Evolutionary conservation across 2,888 invertebrate genomes (phyloP).

Genomic region (Volucella inflata): DNA sequence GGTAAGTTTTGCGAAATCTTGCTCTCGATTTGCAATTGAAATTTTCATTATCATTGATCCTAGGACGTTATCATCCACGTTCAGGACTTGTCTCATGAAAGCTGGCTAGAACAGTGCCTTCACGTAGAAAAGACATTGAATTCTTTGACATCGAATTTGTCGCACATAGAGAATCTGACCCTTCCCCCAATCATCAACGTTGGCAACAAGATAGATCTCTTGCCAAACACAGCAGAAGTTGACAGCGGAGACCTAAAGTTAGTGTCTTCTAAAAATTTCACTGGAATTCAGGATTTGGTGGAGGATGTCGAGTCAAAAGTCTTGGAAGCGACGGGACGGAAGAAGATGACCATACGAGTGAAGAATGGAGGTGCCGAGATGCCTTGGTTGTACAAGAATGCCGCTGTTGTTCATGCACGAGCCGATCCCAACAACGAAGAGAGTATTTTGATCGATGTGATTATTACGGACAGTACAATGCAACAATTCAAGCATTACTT

Average conservation of each 20-base stretch:
- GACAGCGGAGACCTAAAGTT: conserved; percentile 79
- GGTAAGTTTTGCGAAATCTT: conserved; percentile 73
- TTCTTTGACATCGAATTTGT: conserved; percentile 83
- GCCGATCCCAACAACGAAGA: conserved; percentile 85
- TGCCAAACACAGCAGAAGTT: conserved; percentile 75
- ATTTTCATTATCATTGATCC: conserved; percentile 76
- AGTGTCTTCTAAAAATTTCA: conserved; percentile 84
- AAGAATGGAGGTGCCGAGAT: conserved; percentile 86
- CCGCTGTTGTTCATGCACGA: conserved; percentile 85
- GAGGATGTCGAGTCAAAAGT: conserved; percentile 83
- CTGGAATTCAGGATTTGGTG: conserved; percentile 81
- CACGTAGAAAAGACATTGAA: conserved; percentile 88
- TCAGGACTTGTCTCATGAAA: conserved; percentile 90
- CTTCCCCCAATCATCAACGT: conserved; percentile 86
- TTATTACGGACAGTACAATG: conserved; percentile 85
- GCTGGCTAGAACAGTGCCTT: conserved; percentile 87
- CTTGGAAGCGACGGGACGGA: conserved; percentile 85
- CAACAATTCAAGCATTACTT: conserved; percentile 85
- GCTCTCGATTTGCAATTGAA: neutral
- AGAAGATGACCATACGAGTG: conserved; percentile 85
- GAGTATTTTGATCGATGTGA: conserved; percentile 85
- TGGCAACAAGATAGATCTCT: conserved; percentile 90
- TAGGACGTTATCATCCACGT: conserved; percentile 92
- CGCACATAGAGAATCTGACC: conserved; percentile 60
- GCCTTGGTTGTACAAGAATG: conserved; percentile 88